Evolutionary conservation across 2,888 invertebrate species (phyloP), one percentile per base, ranked within the genome.

Genomic region (Callyntrura guangdongensis): DNA sequence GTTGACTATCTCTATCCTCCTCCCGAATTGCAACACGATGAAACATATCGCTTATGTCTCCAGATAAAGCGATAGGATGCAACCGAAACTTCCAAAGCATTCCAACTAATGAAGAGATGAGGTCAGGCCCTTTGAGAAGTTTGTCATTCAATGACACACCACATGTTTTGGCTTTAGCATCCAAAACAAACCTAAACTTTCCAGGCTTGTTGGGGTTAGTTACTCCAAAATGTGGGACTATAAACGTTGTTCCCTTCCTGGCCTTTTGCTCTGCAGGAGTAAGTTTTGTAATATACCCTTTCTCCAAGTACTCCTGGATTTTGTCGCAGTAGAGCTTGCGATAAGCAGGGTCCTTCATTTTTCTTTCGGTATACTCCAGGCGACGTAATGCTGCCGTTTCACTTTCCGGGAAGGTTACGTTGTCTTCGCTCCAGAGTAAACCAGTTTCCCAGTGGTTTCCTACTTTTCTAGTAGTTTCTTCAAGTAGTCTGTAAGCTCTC

Each of bases 31-130:
- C 4, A 0, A 90, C 90, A 0, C 79, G 85, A 1, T 79, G 90
- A 67, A 90, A 91, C 91, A 91, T 91, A 17, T 91, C 92, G 12
- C 77, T 56, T 8, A 92, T 92, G 85, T 92, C 92, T 64, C 90
- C 17, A 59, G 82, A 59, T 14, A 87, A 81, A n/a, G 53, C 92
- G 8, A 91, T 53, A 9, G 0, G 20, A 56, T 74, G 25, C n/a
- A 3, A 4, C 20, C 91, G 83, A 22, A 91, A 91, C 0, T 84
- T 86, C 20, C 72, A 36, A 2, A 91, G 22, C 11, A 86, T 64
- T 9, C 36, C 25, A 0, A 61, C 14, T 0, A 91, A 45, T 8
- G 86, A 45, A 1, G 17, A 45, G 22, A 90, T 67, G 2, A 86
- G 81, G 14, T 86, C 90, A 1, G 91, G 83, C n/a, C 86, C 88